Conservation (phyloP, 2,888 invertebrate species). For the Abscondita cerata region DNA sequence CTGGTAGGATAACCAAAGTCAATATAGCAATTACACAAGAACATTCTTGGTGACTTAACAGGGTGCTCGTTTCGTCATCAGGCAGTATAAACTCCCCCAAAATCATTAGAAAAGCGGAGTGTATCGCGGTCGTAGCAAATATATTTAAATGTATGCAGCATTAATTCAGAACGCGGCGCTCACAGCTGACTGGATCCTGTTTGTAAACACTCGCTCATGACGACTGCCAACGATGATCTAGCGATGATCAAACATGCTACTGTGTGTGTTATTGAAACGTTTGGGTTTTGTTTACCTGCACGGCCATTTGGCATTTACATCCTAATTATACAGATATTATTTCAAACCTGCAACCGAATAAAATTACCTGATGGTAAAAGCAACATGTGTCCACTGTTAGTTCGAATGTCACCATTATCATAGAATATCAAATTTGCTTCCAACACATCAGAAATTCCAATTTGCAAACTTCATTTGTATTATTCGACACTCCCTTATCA, state of each 20-base stretch:
- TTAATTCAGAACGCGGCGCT: conserved; percentile 60
- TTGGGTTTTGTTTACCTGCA: conserved; percentile 41
- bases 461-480: no score
- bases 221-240: conserved; percentile 41
- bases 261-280: conserved; percentile 42
- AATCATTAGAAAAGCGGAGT: conserved; percentile 38
- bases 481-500: no score
- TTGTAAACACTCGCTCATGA: conserved; percentile 56
- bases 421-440: no score
- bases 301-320: conserved; percentile 32
- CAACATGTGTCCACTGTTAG: conserved; percentile 8
- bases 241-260: conserved; percentile 38
- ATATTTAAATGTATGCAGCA: conserved; percentile 62
- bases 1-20: conserved; percentile 25
- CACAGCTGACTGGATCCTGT: conserved; percentile 61
- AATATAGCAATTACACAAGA: conserved; percentile 32
- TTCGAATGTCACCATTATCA: no score
- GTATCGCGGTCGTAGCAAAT: conserved; percentile 52
- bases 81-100: conserved; percentile 34
- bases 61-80: conserved; percentile 35
- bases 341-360: conserved; percentile 20
- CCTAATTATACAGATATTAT: conserved; percentile 33
- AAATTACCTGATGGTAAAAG: conserved; percentile 14
- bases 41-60: conserved; percentile 33
- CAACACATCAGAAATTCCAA: no score